Evolutionary conservation across 2,888 invertebrate genomes (phyloP).

Genomic region (Pterobdella sp.): DNA sequence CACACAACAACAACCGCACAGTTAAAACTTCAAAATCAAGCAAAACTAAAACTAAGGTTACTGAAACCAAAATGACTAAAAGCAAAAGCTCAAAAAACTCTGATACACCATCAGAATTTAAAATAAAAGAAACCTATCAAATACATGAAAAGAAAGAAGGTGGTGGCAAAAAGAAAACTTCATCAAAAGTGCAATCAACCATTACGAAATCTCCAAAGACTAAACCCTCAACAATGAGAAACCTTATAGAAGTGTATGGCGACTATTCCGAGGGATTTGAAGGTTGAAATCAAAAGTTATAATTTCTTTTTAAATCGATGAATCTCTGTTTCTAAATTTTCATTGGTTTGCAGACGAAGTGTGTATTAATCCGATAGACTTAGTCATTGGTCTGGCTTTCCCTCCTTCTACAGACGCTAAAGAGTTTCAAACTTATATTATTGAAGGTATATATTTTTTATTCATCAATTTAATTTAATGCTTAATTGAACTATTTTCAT

Average conservation of each 20-base stretch:
- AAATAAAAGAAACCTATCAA: too few species aligned
- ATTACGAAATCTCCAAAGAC: background rate
- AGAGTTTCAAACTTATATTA: constrained; percentile 21
- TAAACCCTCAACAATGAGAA: background rate
- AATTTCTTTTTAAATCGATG: too few species aligned
- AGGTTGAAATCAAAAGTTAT: background rate
- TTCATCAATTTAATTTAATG: background rate
- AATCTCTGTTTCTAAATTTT: too few species aligned
- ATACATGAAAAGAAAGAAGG: too few species aligned
- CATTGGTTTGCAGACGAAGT: background rate
- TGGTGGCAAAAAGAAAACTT: too few species aligned
- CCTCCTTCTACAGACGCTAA: background rate
- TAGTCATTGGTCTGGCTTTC: constrained; percentile 18
- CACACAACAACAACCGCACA: background rate
- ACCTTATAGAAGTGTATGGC: background rate
- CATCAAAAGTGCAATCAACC: too few species aligned
- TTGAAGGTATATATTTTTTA: background rate
- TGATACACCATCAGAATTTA: background rate
- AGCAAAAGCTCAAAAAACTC: background rate
- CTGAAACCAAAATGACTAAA: background rate
- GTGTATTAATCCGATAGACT: constrained; percentile 1
- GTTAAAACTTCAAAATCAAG: background rate
- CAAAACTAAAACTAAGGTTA: background rate
- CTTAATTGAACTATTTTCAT: background rate
- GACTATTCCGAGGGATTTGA: background rate